A percentile compares a stretch with the other conserved stretches of the same genome.
Conservation (phyloP, 2,113 vertebrate genomes). For the Pseudorasbora parva region DNA sequence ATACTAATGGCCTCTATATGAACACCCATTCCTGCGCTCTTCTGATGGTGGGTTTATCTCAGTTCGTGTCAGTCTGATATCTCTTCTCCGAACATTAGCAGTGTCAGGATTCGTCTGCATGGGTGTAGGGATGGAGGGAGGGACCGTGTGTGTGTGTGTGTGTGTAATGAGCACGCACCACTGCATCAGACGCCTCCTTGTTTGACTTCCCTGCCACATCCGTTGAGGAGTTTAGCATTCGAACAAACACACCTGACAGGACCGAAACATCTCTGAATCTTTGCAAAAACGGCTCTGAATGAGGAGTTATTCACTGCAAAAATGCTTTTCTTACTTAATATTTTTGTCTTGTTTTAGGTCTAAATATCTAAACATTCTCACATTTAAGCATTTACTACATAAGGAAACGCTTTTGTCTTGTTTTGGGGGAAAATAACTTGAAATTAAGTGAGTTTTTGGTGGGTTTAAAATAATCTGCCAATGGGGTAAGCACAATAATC, state of each 20-base stretch:
- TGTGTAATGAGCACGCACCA: conserved; percentile 12
- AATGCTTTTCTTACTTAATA: too few species aligned
- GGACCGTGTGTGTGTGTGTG: background rate
- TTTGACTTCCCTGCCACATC: background rate
- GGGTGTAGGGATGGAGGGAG: background rate
- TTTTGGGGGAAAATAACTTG: too few species aligned
- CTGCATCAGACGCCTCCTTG: conserved; percentile 9
- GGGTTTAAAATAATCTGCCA: too few species aligned
- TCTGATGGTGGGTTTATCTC: background rate
- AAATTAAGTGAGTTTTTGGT: too few species aligned
- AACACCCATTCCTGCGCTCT: background rate
- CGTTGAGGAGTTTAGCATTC: background rate
- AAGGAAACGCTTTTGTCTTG: too few species aligned
- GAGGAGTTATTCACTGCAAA: too few species aligned
- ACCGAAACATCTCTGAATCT: too few species aligned
- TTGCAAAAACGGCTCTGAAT: too few species aligned
- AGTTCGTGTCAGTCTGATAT: conserved; percentile 11
- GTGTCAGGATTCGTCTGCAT: background rate
- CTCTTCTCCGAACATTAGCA: background rate
- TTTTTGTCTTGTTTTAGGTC: too few species aligned
- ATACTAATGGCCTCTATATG: background rate
- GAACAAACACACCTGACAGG: background rate
- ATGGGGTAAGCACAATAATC: too few species aligned
- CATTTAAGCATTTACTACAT: too few species aligned
- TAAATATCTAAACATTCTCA: too few species aligned